Percentiles rank a stretch among this genome's conserved stretches.
Evolutionary conservation across 2,888 invertebrate genomes (phyloP).

Genomic region (Amiota mariae): DNA sequence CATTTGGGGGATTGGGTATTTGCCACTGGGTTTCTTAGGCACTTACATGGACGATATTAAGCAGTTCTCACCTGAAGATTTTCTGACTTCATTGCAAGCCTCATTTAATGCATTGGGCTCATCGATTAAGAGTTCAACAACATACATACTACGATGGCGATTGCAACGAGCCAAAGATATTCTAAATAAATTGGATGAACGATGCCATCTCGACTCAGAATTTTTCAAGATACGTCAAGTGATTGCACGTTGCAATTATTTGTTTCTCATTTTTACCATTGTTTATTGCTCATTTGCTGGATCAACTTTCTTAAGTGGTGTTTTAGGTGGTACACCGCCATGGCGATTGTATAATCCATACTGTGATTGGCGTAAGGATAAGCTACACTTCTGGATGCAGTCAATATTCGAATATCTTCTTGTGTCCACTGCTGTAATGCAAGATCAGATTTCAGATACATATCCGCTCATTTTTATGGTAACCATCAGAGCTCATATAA

Average conservation of each 20-base stretch:
- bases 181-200: slow-evolving; percentile 54
- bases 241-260: slow-evolving; percentile 52
- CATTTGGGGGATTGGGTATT: slow-evolving; percentile 40
- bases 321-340: slow-evolving; percentile 54
- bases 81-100: slow-evolving; percentile 56
- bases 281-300: slow-evolving; percentile 53
- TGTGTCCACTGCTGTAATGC: slow-evolving; percentile 53
- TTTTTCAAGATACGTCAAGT: slow-evolving; percentile 47
- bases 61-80: slow-evolving; percentile 49
- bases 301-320: slow-evolving; percentile 51
- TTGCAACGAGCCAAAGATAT: slow-evolving; percentile 47
- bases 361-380: slow-evolving; percentile 54
- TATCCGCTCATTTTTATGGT: slow-evolving; percentile 55
- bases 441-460: slow-evolving; percentile 55
- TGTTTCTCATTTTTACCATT: slow-evolving; percentile 51
- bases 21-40: slow-evolving; percentile 46
- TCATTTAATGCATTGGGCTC: slow-evolving; percentile 49
- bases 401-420: slow-evolving; percentile 53
- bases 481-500: slow-evolving; percentile 55
- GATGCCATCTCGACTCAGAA: slow-evolving; percentile 50
- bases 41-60: slow-evolving; percentile 41
- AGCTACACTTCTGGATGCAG: slow-evolving; percentile 44
- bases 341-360: slow-evolving; percentile 61
- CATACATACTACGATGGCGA: slow-evolving; percentile 44
- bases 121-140: slow-evolving; percentile 45